Evolutionary conservation across 2,888 invertebrate genomes (phyloP).

Genomic region (Daptonema setosum): DNA sequence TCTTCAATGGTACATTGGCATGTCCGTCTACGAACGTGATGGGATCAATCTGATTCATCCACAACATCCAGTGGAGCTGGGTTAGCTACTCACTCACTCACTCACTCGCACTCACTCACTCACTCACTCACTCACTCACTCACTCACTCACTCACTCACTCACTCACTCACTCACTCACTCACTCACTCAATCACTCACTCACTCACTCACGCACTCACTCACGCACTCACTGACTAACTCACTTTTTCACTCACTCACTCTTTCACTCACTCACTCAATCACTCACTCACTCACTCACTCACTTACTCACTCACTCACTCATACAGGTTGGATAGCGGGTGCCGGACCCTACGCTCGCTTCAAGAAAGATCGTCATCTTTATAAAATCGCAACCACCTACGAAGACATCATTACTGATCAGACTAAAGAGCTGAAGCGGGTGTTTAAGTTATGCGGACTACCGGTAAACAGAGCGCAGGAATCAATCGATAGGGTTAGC

Average conservation of each 20-base stretch:
- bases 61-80: too few relatives aligned
- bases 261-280: not conserved
- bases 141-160: not conserved
- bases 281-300: not conserved
- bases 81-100: not conserved
- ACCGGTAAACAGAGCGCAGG: too few relatives aligned
- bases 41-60: too few relatives aligned
- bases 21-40: too few relatives aligned
- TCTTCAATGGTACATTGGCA: too few relatives aligned
- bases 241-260: not conserved
- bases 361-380: not conserved
- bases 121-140: not conserved
- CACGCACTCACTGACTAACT: not conserved
- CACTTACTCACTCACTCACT: not conserved
- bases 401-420: not conserved
- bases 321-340: not conserved
- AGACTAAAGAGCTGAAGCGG: too few relatives aligned
- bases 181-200: not conserved
- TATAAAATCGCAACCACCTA: not conserved
- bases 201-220: not conserved
- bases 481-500: too few relatives aligned
- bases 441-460: too few relatives aligned
- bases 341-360: not conserved
- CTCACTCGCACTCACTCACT: not conserved
- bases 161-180: not conserved